These are phyloP conservation scores for Lepidurus couesii DNA, from an alignment of 1,140 invertebrate genomes.

Conservation along the genomic window DNA sequence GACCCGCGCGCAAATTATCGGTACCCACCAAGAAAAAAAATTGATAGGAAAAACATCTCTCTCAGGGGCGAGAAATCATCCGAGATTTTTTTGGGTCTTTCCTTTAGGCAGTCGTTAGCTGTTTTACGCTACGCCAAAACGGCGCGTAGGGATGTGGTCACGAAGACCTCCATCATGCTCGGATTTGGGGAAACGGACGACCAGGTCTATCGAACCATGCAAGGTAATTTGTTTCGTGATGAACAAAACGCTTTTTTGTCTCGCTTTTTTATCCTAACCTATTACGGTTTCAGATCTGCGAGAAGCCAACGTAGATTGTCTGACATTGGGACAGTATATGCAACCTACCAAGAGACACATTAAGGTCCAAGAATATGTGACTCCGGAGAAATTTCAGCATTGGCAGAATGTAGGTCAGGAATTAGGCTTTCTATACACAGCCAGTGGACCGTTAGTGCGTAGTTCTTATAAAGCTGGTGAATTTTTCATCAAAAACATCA, in stretches of 20 bases:
- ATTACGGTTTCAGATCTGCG: conserved; percentile 58
- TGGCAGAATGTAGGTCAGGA: conserved; percentile 82
- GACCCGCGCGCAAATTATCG: conserved; percentile 72
- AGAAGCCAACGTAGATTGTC: conserved; percentile 76
- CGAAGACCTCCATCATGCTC: conserved; percentile 98
- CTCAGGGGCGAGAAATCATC: conserved; percentile 25
- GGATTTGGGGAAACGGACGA: conserved; percentile 92
- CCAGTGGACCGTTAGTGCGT: conserved; percentile 92
- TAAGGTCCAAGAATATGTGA: conserved; percentile 87
- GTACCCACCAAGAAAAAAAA: conserved; percentile 36
- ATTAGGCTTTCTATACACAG: conserved; percentile 93
- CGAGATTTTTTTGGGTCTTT: conserved; percentile 25
- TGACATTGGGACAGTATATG: conserved; percentile 99
- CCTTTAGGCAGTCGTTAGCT: conserved; percentile 69
- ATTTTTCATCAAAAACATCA: conserved; percentile 76
- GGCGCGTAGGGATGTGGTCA: conserved; percentile 72
- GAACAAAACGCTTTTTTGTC: conserved; percentile 30
- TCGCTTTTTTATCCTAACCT: background rate
- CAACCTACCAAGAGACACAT: conserved; percentile 95
- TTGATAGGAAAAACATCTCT: background rate
- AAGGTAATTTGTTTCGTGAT: conserved; percentile 48
- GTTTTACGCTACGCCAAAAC: conserved; percentile 77
- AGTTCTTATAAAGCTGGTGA: conserved; percentile 97
- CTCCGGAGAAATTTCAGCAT: conserved; percentile 85
- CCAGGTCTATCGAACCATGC: conserved; percentile 79